A percentile compares a stretch with the other conserved stretches of the same genome.
These are phyloP conservation scores for Conus canariensis DNA, from an alignment of 2,888 invertebrate genomes.

Conservation along the genomic window DNA sequence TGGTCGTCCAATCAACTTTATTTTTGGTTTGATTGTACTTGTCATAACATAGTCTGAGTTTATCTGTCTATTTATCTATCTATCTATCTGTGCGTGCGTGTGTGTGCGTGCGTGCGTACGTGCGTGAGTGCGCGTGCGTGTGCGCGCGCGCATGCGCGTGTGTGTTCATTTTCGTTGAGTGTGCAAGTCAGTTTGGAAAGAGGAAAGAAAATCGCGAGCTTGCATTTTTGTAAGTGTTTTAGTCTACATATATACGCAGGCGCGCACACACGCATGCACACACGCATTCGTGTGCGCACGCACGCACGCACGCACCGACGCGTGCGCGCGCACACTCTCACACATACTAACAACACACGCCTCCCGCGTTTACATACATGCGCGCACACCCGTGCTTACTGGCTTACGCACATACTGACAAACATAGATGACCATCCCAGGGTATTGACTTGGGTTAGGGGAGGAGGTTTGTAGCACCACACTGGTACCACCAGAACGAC, in stretches of 20 bases:
- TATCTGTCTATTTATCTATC: background rate
- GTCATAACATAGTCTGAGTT: no score
- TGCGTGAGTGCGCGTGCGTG: background rate
- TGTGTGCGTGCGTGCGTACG: background rate
- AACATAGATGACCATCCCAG: background rate
- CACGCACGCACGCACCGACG: conserved; percentile 17
- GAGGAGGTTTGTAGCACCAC: no score
- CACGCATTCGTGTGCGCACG: conserved; percentile 3
- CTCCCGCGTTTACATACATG: background rate
- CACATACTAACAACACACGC: conserved; percentile 15
- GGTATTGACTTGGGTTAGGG: no score
- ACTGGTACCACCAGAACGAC: no score
- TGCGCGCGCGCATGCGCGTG: background rate
- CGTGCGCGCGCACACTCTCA: conserved; percentile 9
- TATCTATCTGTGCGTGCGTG: background rate
- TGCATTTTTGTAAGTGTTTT: no score
- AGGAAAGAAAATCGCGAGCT: no score
- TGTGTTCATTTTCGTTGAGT: background rate
- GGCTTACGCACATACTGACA: background rate
- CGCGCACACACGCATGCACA: background rate
- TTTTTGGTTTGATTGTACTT: no score
- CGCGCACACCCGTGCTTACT: background rate
- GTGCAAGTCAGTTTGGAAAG: background rate
- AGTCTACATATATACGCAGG: background rate
- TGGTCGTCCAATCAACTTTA: no score